Conservation (phyloP, 2,888 invertebrate genomes). For the Dicycla oo region DNA sequence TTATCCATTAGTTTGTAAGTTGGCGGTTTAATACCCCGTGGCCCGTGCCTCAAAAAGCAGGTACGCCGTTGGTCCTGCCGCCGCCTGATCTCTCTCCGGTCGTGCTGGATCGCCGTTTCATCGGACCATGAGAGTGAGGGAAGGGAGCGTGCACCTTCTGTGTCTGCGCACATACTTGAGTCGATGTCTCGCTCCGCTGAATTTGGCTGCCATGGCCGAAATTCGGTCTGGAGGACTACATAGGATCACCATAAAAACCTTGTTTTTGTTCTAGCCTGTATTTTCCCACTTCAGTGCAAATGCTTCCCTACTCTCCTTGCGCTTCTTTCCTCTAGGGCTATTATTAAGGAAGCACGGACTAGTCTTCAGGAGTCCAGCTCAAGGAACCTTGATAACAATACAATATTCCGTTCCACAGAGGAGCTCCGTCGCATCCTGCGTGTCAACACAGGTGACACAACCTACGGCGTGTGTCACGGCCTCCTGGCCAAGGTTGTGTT, state of each 20-base stretch:
- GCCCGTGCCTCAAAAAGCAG: neutral
- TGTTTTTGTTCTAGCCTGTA: neutral
- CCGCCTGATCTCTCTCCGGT: neutral
- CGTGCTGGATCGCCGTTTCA: neutral
- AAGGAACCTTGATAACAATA: neutral
- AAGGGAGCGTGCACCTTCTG: neutral
- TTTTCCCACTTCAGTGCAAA: neutral
- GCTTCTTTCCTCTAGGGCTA: neutral
- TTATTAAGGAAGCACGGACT: neutral
- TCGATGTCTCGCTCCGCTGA: neutral
- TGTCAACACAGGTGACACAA: constrained; percentile 83
- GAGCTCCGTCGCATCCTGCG: constrained; percentile 85
- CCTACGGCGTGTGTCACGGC: constrained; percentile 81
- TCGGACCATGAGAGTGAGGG: neutral
- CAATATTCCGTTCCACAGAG: constrained; percentile 66
- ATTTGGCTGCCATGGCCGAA: neutral
- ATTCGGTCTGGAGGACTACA: neutral
- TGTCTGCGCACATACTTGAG: neutral
- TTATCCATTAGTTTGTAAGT: too few relatives aligned
- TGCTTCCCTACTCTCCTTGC: neutral
- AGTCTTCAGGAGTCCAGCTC: neutral
- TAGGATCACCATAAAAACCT: neutral
- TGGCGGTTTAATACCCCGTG: neutral
- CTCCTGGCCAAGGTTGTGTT: constrained; percentile 83
- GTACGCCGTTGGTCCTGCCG: neutral